Base-by-base conservation (phyloP, 2,113 vertebrate genomes). In the Odontesthes bonariensis region DNA sequence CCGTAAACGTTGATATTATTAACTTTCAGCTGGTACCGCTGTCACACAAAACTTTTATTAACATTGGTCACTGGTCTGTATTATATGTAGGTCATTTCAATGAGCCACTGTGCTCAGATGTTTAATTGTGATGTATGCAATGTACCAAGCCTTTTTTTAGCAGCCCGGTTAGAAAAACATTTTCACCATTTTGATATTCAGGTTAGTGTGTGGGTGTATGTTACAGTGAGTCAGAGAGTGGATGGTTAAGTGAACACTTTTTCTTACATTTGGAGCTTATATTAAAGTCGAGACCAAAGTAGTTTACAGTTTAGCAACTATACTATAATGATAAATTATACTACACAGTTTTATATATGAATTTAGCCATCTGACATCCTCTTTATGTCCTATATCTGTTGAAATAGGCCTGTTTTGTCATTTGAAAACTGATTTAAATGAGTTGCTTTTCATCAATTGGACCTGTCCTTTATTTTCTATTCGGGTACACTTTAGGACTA, bases 1-100 rank as follows among this genome's bases (percentile, higher is more conserved):
- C 46, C 19, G 46, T 49, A n/a, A 16, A 52, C 72, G 22, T 63
- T 73, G 38, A 20, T 9, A 59, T 49, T 47, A 32, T 51, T 33
- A 3, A 4, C 46, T 49, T 49, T n/a, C 46, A 19, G 5, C 46
- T n/a, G 17, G 17, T 49, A 6, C 17, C 17, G 2, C 5, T 19
- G 46, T n/a, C 16, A 4, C 46, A 19, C 17, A n/a, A 17, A 8
- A n/a, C 17, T 49, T 49, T 49, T 1, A 8, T 49, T n/a, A 7
- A 49, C 16, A 49, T 19, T 49, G 46, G 46, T n/a, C 17, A 49
- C 17, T 19, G 17, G 4, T 13, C 3, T 49, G 46, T 19, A n/a
- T 6, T 49, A 49, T 6, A n/a, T 6, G 5, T 19, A n/a, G 4
- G 14, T 4, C 17, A 11, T n/a, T 49, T 17, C 46, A 49, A 8